Evolutionary conservation across 2,888 invertebrate species (phyloP).

Genomic region (Andrena camellia): DNA sequence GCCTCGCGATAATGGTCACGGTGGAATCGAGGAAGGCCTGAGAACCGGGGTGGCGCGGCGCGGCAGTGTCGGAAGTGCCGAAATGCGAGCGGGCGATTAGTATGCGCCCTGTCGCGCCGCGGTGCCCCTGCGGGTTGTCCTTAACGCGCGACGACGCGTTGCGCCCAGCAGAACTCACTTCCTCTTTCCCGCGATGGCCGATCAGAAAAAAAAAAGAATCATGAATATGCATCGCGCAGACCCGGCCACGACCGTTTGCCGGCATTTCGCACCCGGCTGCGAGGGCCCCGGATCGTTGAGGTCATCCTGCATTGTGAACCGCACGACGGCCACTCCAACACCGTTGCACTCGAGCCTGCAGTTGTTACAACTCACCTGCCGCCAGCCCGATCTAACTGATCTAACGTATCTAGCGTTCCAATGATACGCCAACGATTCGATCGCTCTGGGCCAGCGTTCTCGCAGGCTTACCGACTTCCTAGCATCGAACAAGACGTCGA

Average conservation of each 20-base stretch:
- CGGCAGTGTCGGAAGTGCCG: conserved; percentile 67
- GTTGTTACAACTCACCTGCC: conserved; percentile 55
- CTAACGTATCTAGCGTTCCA: background rate
- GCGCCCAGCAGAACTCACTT: conserved; percentile 81
- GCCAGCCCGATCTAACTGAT: conserved; percentile 35
- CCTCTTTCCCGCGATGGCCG: conserved; percentile 83
- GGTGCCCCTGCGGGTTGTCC: conserved; percentile 77
- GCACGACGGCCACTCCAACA: conserved; percentile 36
- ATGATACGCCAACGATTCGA: background rate
- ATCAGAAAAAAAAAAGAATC: conserved; percentile 78
- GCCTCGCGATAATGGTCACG: background rate
- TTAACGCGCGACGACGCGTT: conserved; percentile 72
- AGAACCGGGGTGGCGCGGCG: background rate
- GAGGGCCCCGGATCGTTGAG: conserved; percentile 59
- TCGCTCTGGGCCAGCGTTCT: background rate
- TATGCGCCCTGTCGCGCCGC: conserved; percentile 81
- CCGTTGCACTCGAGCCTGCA: conserved; percentile 43
- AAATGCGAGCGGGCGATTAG: conserved; percentile 75
- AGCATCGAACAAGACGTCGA: no score
- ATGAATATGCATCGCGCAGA: conserved; percentile 82
- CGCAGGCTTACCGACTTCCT: no score
- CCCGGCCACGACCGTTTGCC: conserved; percentile 70
- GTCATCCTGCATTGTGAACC: conserved; percentile 57
- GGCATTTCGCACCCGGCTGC: conserved; percentile 72
- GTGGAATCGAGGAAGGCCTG: conserved; percentile 6